Base-by-base conservation (phyloP, 2,888 invertebrate genomes). In the Zeuzera pyrina region DNA sequence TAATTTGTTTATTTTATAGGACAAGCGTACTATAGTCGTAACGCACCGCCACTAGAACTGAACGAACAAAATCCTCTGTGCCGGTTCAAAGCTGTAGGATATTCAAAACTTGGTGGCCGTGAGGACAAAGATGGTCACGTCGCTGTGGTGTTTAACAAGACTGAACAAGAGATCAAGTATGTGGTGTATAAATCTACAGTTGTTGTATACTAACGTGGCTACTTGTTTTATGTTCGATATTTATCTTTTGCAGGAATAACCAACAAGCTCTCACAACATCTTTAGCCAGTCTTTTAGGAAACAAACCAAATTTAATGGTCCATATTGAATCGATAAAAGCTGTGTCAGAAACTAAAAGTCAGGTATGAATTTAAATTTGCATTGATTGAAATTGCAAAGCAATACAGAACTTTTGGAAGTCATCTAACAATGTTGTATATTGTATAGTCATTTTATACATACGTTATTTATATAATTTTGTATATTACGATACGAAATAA, bases 61-160 rank as follows among this genome's bases (percentile, higher is more conserved):
- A 93, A 91, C 29, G 91, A 92, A 33, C 91, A 94, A 52, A 98
- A 98, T 68, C 94, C 94, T 0, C 89, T 96, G 30, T 97, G 95
- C 57, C 88, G 95, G 25, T 97, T 98, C 63, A 98, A 97, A 76
- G 93, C 97, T 0, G 93, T 98, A 32, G 95, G 95, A 0, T 98
- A 98, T 63, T 95, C 93, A 45, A 88, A 91, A 12, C 87, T 97
- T 44, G 94, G 96, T 0, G 89, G 90, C 2, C 89, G 91, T 29
- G 93, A 94, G 39, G 95, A 97, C 60, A 94, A 94, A 53, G 93
- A 97, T 52, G 98, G 98, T 0, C 84, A 95, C 25, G 94, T 98
- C 0, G 91, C 92, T 2, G 64, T 99, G 42, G 86, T 91, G 33
- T 91, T 98, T 50, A 92, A 90, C 53, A 94, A 94, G 58, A 87